Evolutionary conservation across 2,888 invertebrate species (phyloP).

Genomic region (Brenthis hecate): DNA sequence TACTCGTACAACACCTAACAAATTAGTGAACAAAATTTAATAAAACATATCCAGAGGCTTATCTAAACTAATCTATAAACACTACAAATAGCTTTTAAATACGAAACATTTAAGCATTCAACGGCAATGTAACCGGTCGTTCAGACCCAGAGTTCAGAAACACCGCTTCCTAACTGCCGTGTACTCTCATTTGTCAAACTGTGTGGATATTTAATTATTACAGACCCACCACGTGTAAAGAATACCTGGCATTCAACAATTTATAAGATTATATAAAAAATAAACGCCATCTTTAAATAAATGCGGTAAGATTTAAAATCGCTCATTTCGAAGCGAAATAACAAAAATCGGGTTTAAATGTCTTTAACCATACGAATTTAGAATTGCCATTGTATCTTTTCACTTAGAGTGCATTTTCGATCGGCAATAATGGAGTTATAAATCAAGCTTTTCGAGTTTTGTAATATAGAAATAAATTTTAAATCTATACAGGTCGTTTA

Average conservation of each 20-base stretch:
- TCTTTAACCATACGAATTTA: slow-evolving; percentile 40
- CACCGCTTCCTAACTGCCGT: slow-evolving; percentile 69
- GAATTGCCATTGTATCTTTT: slow-evolving; percentile 26
- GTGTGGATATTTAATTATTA: slow-evolving; percentile 78
- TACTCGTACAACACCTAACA: too few species aligned
- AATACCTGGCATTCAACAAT: slow-evolving; percentile 29
- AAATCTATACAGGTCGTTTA: slow-evolving; percentile 65
- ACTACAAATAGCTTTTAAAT: slow-evolving; percentile 30
- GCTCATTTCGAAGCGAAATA: slow-evolving; percentile 21
- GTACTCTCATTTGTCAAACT: slow-evolving; percentile 79
- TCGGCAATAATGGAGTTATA: slow-evolving; percentile 28
- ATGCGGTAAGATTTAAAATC: slow-evolving; percentile 15
- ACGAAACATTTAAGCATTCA: slow-evolving; percentile 21
- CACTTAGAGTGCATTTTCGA: slow-evolving; percentile 25
- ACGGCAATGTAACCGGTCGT: slow-evolving; percentile 32
- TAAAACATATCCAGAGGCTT: background rate
- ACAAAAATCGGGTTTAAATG: slow-evolving; percentile 36
- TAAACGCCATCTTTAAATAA: slow-evolving; percentile 10
- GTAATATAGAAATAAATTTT: slow-evolving; percentile 67
- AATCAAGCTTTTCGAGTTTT: slow-evolving; percentile 40
- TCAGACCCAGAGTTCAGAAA: slow-evolving; percentile 46
- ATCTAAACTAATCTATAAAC: slow-evolving; percentile 20
- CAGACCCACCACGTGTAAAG: slow-evolving; percentile 70
- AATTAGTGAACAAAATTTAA: background rate
- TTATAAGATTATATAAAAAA: slow-evolving; percentile 44